These are phyloP conservation scores for Drosophila seguyi DNA, from an alignment of 1,140 invertebrate species.

Conservation along the genomic window DNA sequence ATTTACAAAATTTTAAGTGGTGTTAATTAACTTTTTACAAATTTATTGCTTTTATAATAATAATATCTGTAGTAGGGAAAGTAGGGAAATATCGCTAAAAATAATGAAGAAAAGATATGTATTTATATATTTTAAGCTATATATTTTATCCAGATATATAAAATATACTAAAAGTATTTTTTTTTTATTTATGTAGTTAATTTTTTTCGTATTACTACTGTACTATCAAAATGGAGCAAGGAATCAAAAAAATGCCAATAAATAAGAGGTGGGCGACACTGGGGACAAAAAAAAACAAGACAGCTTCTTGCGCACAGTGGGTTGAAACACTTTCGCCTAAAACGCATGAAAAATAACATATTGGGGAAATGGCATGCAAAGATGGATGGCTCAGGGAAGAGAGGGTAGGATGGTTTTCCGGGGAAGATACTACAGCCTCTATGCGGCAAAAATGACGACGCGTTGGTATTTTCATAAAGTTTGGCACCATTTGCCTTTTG, in stretches of 20 bases:
- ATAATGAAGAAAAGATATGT: too few species aligned
- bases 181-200: background rate
- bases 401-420: background rate
- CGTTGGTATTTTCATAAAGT: conserved; percentile 80
- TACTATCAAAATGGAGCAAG: conserved; percentile 28
- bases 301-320: conserved; percentile 36
- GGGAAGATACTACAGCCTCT: conserved; percentile 33
- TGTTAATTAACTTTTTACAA: too few species aligned
- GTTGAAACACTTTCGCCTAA: conserved; percentile 65
- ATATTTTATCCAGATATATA: too few species aligned
- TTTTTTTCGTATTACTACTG: conserved; percentile 6
- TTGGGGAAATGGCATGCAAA: conserved; percentile 37
- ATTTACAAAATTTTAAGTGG: too few species aligned
- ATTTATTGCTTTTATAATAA: too few species aligned
- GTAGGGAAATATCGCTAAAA: too few species aligned
- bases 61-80: too few species aligned
- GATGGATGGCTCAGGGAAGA: conserved; percentile 1
- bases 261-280: conserved; percentile 12
- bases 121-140: too few species aligned
- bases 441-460: conserved; percentile 74
- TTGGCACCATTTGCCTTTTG: conserved; percentile 66
- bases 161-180: background rate
- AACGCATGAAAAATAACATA: conserved; percentile 74
- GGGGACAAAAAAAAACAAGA: background rate
- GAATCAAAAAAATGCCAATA: conserved; percentile 63